Percentiles rank a stretch among this genome's conserved stretches.
phyloP scores from a whole-genome alignment of 2,113 vertebrate genomes.

The Poeciliopsis retropinna region DNA sequence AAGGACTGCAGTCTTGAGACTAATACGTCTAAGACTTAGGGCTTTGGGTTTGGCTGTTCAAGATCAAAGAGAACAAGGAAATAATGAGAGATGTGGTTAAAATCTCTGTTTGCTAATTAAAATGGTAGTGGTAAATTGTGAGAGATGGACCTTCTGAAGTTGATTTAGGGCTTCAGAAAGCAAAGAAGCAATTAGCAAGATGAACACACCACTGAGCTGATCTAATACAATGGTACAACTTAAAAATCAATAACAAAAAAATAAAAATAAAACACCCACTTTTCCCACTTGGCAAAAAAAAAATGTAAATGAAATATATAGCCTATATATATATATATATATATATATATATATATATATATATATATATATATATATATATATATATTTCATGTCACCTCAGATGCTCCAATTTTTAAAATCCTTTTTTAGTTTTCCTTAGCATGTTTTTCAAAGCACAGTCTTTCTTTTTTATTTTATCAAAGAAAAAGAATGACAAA shows the following conservation, averaged over 20 bases:
- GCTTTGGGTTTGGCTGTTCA: not conserved
- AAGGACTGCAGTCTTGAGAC: slow-evolving; percentile 8
- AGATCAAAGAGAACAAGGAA: not conserved
- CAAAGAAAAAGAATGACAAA: not conserved
- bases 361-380: too few relatives aligned
- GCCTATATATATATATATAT: too few relatives aligned
- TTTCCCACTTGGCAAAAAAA: not conserved
- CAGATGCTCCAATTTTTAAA: not conserved
- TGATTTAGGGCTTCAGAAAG: slow-evolving; percentile 6
- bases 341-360: too few relatives aligned
- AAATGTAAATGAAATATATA: too few relatives aligned
- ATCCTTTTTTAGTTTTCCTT: not conserved
- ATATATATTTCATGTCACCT: not conserved
- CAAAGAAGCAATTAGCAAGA: not conserved
- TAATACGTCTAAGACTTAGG: slow-evolving; percentile 1
- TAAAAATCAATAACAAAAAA: not conserved
- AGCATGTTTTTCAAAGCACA: not conserved
- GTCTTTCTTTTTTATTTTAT: not conserved
- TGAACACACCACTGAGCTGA: not conserved
- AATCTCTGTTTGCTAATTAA: slow-evolving; percentile 18
- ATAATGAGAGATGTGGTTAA: not conserved
- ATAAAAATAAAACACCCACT: not conserved
- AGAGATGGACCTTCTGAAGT: not conserved
- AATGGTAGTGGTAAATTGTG: not conserved
- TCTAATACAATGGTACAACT: not conserved